A percentile compares a stretch with the other conserved stretches of the same genome.
Conservation (phyloP, 2,113 vertebrate genomes). For the Craseonycteris thonglongyai region DNA sequence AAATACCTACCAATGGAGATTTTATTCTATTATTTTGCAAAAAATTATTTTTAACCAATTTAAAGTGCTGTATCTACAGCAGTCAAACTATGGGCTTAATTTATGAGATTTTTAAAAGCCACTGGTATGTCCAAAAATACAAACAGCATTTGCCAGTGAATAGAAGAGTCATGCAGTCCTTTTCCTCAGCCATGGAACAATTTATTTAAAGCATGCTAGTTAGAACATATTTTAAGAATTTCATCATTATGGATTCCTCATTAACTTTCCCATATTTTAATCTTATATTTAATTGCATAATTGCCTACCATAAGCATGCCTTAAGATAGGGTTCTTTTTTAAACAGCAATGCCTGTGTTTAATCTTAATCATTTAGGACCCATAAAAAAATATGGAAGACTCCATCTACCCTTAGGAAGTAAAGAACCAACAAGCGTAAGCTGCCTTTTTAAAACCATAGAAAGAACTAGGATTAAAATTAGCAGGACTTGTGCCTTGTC, state of each 20-base stretch:
- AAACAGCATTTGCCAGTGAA: constrained; percentile 48
- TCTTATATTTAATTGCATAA: constrained; percentile 66
- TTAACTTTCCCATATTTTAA: constrained; percentile 68
- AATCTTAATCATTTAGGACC: constrained; percentile 38
- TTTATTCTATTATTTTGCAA: constrained; percentile 28
- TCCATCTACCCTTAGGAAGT: neutral
- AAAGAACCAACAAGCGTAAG: neutral
- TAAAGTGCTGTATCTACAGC: neutral
- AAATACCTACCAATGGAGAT: neutral
- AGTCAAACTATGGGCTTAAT: constrained; percentile 31
- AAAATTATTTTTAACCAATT: constrained; percentile 24
- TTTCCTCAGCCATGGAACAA: constrained; percentile 33
- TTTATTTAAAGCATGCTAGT: constrained; percentile 68
- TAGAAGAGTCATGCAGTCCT: constrained; percentile 26
- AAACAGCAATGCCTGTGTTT: constrained; percentile 39
- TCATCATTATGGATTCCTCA: constrained; percentile 65
- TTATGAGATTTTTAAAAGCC: constrained; percentile 43
- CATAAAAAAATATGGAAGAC: constrained; percentile 21
- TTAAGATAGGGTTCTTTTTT: constrained; percentile 35
- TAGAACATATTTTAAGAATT: constrained; percentile 68
- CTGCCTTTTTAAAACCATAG: neutral
- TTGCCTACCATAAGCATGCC: constrained; percentile 39
- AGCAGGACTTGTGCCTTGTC: neutral
- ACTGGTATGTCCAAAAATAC: constrained; percentile 54
- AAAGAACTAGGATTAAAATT: neutral